Evolutionary conservation across 2,888 invertebrate genomes (phyloP).

Genomic region (Chirona hameri): DNA sequence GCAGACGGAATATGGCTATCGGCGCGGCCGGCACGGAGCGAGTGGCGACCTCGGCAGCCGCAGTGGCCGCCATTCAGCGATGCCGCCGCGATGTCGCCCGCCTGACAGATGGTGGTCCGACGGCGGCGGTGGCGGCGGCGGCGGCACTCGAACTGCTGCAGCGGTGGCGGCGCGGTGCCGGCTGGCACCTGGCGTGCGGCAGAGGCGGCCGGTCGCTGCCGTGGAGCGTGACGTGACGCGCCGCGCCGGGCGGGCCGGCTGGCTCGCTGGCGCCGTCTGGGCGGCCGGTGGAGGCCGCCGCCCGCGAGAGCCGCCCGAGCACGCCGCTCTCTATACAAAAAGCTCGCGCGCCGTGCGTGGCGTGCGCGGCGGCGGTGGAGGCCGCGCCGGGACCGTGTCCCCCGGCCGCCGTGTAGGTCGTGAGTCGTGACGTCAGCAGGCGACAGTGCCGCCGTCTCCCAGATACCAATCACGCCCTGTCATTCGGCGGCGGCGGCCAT

Average conservation of each 20-base stretch:
- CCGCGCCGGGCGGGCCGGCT: no score
- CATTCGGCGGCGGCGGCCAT: constrained; percentile 71
- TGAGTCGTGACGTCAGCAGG: constrained; percentile 70
- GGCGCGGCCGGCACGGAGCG: constrained; percentile 87
- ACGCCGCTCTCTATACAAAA: not conserved
- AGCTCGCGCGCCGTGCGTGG: constrained; percentile 73
- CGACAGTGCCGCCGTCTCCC: constrained; percentile 67
- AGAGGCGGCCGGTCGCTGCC: no score
- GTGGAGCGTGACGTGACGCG: no score
- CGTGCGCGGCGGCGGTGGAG: no score
- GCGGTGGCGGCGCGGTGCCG: not conserved
- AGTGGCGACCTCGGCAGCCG: constrained; percentile 75
- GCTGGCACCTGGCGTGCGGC: constrained; percentile 1
- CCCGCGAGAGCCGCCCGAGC: not conserved
- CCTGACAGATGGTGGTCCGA: no score
- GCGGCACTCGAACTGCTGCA: constrained; percentile 52
- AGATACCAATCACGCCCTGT: constrained; percentile 72
- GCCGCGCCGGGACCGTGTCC: constrained; percentile 94
- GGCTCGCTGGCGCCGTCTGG: constrained; percentile 63
- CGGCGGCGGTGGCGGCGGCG: constrained; percentile 56
- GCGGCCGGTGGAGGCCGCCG: constrained; percentile 92
- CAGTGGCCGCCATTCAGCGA: constrained; percentile 78
- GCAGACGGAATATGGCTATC: constrained; percentile 89
- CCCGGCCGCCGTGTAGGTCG: constrained; percentile 61
- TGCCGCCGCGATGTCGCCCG: constrained; percentile 34